Conservation (phyloP, 2,113 vertebrate species). For the Merops nubicus region DNA sequence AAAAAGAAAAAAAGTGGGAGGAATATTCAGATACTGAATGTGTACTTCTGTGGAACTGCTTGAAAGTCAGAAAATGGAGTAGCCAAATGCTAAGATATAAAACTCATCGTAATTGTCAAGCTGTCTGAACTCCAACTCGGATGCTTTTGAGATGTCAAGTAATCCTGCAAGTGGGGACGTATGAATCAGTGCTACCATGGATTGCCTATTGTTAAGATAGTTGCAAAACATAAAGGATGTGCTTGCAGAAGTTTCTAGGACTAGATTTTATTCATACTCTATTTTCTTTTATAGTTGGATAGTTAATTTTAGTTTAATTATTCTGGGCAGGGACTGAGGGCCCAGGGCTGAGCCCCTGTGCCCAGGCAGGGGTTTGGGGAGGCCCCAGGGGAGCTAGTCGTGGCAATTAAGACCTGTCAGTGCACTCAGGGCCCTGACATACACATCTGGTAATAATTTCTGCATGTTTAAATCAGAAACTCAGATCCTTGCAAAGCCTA, state of each 20-base stretch:
- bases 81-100: neutral
- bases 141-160: constrained; percentile 42
- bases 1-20: neutral
- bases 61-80: constrained; percentile 18
- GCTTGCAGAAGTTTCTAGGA: constrained; percentile 27
- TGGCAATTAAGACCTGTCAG: neutral
- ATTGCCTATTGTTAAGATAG: constrained; percentile 35
- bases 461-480: constrained; percentile 24
- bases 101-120: neutral
- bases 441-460: constrained; percentile 53
- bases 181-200: constrained; percentile 37
- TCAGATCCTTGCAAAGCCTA: neutral
- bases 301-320: neutral
- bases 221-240: neutral
- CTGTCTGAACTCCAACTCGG: constrained; percentile 45
- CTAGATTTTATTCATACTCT: neutral
- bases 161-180: neutral
- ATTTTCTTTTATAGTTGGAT: neutral
- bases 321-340: neutral
- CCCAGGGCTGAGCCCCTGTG: neutral
- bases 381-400: neutral
- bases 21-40: constrained; percentile 30
- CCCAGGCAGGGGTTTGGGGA: neutral
- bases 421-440: neutral
- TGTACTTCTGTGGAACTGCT: neutral